These are phyloP conservation scores for Drosophila micromelanica DNA, from an alignment of 1,140 invertebrate genomes.

Conservation along the genomic window DNA sequence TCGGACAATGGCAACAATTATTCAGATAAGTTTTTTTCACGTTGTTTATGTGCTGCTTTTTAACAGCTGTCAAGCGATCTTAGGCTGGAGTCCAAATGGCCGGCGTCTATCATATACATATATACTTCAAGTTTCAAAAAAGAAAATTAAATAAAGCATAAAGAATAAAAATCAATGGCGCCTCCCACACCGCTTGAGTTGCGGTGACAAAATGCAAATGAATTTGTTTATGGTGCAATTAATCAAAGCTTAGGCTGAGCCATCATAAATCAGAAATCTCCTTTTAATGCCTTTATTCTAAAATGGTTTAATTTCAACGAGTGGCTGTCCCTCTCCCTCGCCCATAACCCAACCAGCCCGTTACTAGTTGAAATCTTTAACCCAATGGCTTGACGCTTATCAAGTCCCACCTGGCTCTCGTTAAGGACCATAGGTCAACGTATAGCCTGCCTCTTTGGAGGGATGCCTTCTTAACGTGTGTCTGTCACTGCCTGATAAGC, in stretches of 20 bases:
- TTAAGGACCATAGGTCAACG: conserved; percentile 29
- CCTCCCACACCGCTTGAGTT: conserved; percentile 14
- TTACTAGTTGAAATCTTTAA: conserved; percentile 9
- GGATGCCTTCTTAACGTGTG: conserved; percentile 8
- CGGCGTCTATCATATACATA: conserved; percentile 19
- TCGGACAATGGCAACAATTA: conserved; percentile 70
- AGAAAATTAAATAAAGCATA: not conserved
- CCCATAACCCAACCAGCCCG: not conserved
- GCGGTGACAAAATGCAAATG: conserved; percentile 33
- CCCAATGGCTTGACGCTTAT: conserved; percentile 27
- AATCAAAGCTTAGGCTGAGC: conserved; percentile 49
- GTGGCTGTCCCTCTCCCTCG: not conserved
- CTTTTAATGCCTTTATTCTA: conserved; percentile 28
- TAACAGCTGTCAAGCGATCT: conserved; percentile 44
- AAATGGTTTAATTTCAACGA: conserved; percentile 31
- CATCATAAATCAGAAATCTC: conserved; percentile 64
- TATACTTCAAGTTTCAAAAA: not conserved
- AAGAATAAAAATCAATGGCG: conserved; percentile 14
- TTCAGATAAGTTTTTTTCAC: conserved; percentile 63
- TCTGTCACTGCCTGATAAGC: conserved; percentile 46
- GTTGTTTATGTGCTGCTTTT: conserved; percentile 44
- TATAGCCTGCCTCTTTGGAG: not conserved
- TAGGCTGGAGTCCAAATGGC: conserved; percentile 28
- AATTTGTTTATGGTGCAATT: conserved; percentile 59
- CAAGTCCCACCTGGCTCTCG: conserved; percentile 10